Conservation (phyloP, 2,797 vertebrate species). For the Mycteria americana region DNA sequence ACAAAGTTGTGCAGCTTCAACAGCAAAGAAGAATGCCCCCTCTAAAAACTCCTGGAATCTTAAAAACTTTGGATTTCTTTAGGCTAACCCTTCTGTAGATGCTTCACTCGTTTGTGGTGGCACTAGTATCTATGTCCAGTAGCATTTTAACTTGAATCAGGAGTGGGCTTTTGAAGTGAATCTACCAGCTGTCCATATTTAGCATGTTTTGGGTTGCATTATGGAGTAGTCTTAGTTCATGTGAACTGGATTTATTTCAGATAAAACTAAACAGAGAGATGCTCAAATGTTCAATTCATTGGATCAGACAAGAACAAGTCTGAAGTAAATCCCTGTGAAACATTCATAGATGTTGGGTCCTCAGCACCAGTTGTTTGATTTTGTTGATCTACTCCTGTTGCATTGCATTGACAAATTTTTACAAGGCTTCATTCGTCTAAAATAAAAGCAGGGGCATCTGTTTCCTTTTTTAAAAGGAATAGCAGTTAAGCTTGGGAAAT, state of each 20-base stretch:
- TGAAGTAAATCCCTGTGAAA: background rate
- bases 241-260: background rate
- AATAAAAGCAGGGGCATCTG: background rate
- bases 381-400: background rate
- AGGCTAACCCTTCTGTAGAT: background rate
- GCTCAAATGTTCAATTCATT: background rate
- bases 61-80: background rate
- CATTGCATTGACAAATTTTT: background rate
- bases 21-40: background rate
- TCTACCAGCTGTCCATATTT: background rate
- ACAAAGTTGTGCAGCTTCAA: background rate
- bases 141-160: background rate
- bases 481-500: background rate
- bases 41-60: background rate
- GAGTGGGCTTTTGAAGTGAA: background rate
- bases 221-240: background rate
- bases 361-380: background rate
- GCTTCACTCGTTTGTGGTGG: background rate
- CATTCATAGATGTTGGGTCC: background rate
- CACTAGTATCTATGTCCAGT: background rate
- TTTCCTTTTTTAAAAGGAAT: background rate
- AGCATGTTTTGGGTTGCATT: background rate
- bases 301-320: background rate
- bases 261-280: background rate
- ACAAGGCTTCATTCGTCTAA: background rate